Evolutionary conservation across 1,140 invertebrate species (phyloP).

Genomic region (Pogonomyrmex barbatus): DNA sequence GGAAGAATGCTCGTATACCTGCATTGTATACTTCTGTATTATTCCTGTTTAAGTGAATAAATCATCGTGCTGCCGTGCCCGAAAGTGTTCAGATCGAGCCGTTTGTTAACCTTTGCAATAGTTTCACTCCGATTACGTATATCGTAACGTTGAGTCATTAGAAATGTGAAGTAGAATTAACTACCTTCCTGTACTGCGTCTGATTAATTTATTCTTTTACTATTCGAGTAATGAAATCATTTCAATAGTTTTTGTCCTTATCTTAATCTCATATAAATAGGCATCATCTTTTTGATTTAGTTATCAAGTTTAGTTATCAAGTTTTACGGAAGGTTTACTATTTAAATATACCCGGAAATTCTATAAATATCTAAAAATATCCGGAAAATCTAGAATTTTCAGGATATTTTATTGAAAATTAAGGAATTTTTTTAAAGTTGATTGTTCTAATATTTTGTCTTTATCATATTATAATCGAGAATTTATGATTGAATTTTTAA

Average conservation of each 20-base stretch:
- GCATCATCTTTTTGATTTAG: background rate
- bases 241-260: background rate
- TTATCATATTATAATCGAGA: too few species aligned
- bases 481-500: too few species aligned
- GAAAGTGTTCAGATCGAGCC: background rate
- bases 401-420: too few species aligned
- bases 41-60: conserved; percentile 42
- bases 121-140: background rate
- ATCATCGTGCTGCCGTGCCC: background rate
- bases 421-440: too few species aligned
- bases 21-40: conserved; percentile 23
- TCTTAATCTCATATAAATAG: background rate
- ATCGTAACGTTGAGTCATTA: background rate
- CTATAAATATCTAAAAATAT: too few species aligned
- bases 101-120: conserved; percentile 5
- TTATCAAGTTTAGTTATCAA: too few species aligned
- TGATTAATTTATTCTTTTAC: background rate
- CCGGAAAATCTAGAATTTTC: too few species aligned
- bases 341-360: too few species aligned
- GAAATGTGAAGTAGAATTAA: background rate
- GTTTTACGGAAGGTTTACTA: too few species aligned
- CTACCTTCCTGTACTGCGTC: background rate
- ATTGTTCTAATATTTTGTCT: too few species aligned
- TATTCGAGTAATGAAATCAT: conserved; percentile 13
- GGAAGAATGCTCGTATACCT: conserved; percentile 1